Evolutionary conservation across 2,113 vertebrate genomes (phyloP), one percentile per base, ranked within the genome.

Genomic region (Corydoras sp.): DNA sequence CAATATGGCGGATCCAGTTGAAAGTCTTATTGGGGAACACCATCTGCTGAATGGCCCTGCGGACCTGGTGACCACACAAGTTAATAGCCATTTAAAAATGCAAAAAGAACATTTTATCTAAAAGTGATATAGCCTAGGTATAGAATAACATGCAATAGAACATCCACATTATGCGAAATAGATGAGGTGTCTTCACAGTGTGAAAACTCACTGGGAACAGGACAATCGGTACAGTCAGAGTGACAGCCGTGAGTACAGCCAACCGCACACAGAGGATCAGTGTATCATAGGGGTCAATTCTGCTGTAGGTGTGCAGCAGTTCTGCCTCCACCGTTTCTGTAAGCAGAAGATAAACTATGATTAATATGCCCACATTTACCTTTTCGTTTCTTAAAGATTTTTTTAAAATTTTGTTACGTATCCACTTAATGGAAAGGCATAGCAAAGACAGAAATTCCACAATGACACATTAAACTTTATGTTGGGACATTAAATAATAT

Each of bases 21-120:
- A 99, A 99, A 63, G 92, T 85, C 83, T 93, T 94, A 73, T 90
- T 89, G 73, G 92, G 91, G 80, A 98, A 98, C 3, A 93, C 43
- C 92, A 99, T 98, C 63, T 96, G 93, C 84, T 92, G 93, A 83
- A 99, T 95, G 81, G 97, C 97, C 5, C 94, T 89, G 6, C 97
- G 95, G 13, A 98, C 95, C 97, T 99, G 81, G 62, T 55, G 56
- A 31, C 56, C 10, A 63, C 5, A 68, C 4, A 58, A 30, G 6
- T 18, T 30, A 10, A 68, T 3, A 18, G 10, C 3, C 13, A 8
- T 30, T 0, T 29, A 10, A 68, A 43, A 54, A 53, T 10, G 53
- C 6, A 31, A 49, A 14, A 11, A 8, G 10, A 11, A 5, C 31
- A 2, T 15, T 2, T 5, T 5, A 31, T 62, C 14, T 62, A 32